phyloP scores from a whole-genome alignment of 2,888 invertebrate species.

The Empis livida region DNA sequence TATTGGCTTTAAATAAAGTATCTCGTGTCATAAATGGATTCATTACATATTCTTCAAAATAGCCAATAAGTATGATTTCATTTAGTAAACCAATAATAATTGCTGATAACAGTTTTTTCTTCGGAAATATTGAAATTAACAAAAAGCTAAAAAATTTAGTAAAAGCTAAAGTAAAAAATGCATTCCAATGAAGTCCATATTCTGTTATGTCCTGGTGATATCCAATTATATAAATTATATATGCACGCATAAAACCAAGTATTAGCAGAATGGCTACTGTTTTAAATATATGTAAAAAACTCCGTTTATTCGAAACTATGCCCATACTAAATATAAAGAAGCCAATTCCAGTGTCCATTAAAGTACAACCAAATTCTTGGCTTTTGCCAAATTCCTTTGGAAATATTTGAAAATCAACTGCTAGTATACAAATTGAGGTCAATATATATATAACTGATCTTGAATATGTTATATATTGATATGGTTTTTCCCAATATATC shows the following conservation, averaged over 20 bases:
- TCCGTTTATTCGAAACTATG: constrained; percentile 21
- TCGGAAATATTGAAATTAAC: background rate
- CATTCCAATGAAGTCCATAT: constrained; percentile 95
- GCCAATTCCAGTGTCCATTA: constrained; percentile 91
- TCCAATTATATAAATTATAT: constrained; percentile 46
- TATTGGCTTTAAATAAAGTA: constrained; percentile 60
- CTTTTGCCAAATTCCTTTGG: constrained; percentile 78
- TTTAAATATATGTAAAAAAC: background rate
- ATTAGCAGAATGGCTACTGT: constrained; percentile 33
- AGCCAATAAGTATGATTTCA: constrained; percentile 45
- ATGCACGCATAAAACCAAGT: constrained; percentile 46
- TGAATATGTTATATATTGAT: constrained; percentile 42
- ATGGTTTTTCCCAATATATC: no score
- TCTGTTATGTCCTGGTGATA: constrained; percentile 79
- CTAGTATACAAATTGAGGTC: constrained; percentile 69
- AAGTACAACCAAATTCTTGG: constrained; percentile 62
- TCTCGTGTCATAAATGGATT: constrained; percentile 39
- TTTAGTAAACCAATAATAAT: constrained; percentile 44
- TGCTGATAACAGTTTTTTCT: constrained; percentile 20
- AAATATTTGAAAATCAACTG: constrained; percentile 79
- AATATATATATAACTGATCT: constrained; percentile 56
- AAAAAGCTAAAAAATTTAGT: constrained; percentile 57
- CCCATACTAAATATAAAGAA: constrained; percentile 66
- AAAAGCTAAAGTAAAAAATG: constrained; percentile 78
- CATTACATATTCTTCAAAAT: constrained; percentile 55